Conservation (phyloP, 2,888 invertebrate species). For the Andrena bucephala region DNA sequence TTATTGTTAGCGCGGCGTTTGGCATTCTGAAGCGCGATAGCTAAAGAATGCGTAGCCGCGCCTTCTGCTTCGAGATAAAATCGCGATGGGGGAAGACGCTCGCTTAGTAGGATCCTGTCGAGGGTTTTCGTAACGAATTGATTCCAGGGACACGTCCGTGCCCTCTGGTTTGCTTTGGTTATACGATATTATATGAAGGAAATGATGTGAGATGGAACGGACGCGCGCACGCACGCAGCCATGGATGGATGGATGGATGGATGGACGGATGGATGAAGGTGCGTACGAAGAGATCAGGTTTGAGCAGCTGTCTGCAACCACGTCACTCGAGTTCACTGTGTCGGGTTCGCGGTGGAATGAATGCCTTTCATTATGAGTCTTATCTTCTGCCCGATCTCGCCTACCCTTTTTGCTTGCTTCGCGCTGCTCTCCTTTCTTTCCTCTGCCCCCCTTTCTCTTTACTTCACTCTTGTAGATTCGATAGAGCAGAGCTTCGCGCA, state of each 20-base stretch:
- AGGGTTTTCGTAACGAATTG: slow-evolving; percentile 50
- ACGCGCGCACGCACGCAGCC: slow-evolving; percentile 72
- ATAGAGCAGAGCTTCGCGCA: slow-evolving; percentile 46
- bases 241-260: slow-evolving; percentile 57
- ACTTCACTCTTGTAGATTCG: slow-evolving; percentile 37
- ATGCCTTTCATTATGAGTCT: slow-evolving; percentile 84
- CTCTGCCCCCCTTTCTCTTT: slow-evolving; percentile 37
- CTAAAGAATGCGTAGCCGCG: slow-evolving; percentile 43
- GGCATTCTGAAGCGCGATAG: slow-evolving; percentile 15
- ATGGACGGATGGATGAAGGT: slow-evolving; percentile 70
- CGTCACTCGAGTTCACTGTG: slow-evolving; percentile 84
- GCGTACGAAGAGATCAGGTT: slow-evolving; percentile 83
- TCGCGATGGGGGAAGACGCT: slow-evolving; percentile 44
- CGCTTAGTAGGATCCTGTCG: slow-evolving; percentile 21
- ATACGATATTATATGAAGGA: slow-evolving; percentile 83
- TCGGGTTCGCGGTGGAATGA: slow-evolving; percentile 81
- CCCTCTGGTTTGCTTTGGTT: slow-evolving; percentile 80
- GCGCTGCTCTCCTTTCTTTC: slow-evolving; percentile 65
- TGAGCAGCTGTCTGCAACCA: slow-evolving; percentile 84
- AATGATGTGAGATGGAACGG: slow-evolving; percentile 79
- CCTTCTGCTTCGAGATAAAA: slow-evolving; percentile 44
- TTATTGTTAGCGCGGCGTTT: slow-evolving; percentile 12
- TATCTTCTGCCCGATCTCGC: slow-evolving; percentile 80
- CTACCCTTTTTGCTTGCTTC: slow-evolving; percentile 73
- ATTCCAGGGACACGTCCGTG: slow-evolving; percentile 56